phyloP scores from a whole-genome alignment of 2,113 vertebrate species.

The western clawed frog (Xenopus tropicalis) region DNA sequence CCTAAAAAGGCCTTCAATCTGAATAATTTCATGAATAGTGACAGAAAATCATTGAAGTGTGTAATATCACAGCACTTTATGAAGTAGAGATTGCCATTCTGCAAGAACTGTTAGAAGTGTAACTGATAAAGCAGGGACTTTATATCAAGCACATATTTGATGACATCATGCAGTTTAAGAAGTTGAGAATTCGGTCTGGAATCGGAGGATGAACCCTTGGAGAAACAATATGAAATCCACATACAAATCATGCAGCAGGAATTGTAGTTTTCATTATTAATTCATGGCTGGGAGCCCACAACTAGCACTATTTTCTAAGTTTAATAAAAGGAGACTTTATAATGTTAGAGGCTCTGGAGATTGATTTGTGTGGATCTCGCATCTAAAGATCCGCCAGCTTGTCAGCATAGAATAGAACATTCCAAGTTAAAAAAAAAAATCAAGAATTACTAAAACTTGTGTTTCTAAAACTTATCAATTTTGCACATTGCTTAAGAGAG shows the following conservation, averaged over 20 bases:
- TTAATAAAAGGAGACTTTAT: conserved; percentile 1
- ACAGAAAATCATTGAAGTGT: neutral
- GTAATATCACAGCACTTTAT: conserved; percentile 1
- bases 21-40: neutral
- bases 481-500: neutral
- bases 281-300: neutral
- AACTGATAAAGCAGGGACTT: neutral
- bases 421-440: neutral
- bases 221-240: neutral
- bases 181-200: neutral
- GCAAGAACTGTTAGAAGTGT: neutral
- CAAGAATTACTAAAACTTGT: no score
- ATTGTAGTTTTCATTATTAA: neutral
- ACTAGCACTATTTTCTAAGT: neutral
- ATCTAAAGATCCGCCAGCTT: neutral
- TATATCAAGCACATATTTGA: neutral
- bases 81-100: neutral
- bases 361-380: neutral
- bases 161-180: conserved; percentile 5
- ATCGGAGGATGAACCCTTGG: neutral
- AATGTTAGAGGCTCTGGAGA: neutral
- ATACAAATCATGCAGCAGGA: neutral
- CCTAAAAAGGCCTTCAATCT: neutral
- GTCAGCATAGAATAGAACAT: neutral
- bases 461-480: neutral